These are phyloP conservation scores for Hydrozoanthus gracilis DNA, from an alignment of 92 coral and sea anemone species.

Conservation along the genomic window DNA sequence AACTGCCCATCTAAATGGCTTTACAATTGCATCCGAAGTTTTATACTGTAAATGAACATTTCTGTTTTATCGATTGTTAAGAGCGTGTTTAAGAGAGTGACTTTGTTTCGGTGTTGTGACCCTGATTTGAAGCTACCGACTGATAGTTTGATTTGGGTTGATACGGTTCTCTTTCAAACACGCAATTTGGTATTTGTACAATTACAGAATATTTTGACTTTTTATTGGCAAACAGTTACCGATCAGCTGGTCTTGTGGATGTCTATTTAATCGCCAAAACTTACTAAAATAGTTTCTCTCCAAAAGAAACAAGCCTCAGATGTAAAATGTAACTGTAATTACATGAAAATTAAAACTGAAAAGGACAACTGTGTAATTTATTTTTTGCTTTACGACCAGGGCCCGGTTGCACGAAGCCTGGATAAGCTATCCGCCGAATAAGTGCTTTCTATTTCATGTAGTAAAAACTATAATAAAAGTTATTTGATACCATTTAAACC, in stretches of 20 bases:
- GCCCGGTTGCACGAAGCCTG: no score
- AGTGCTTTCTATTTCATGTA: no score
- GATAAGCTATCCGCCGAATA: no score
- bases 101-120: not conserved
- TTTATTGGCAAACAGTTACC: not conserved
- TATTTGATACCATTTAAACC: no score
- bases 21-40: not conserved
- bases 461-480: no score
- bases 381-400: not conserved
- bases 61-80: not conserved
- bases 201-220: not conserved
- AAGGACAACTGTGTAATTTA: not conserved
- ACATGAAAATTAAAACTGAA: not conserved
- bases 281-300: not conserved
- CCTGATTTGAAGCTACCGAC: not conserved
- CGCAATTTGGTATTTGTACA: not conserved
- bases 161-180: not conserved
- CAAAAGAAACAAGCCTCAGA: not conserved
- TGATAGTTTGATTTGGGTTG: not conserved
- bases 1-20: constrained; percentile 80
- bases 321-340: constrained; percentile 8
- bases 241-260: not conserved
- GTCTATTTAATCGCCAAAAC: not conserved
- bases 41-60: constrained; percentile 1
- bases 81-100: constrained; percentile 4